Percentiles rank a stretch among this genome's conserved stretches.
These are phyloP conservation scores for Leptogaster cylindrica DNA, from an alignment of 2,888 invertebrate genomes.

Conservation along the genomic window DNA sequence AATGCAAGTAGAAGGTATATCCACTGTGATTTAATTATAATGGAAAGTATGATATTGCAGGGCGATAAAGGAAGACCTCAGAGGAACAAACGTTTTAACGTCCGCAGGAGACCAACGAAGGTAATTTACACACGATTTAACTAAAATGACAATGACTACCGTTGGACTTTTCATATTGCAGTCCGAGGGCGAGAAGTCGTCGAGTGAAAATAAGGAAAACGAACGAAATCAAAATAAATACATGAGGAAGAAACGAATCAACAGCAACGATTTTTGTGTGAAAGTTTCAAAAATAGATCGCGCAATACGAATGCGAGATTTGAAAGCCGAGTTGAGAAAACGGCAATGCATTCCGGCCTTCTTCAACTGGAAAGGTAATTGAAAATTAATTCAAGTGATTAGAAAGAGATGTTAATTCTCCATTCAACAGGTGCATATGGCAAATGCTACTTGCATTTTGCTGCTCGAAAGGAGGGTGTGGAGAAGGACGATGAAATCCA, in stretches of 20 bases:
- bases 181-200: conserved; percentile 60
- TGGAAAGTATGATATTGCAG: conserved; percentile 11
- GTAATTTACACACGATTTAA: conserved; percentile 47
- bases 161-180: conserved; percentile 44
- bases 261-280: conserved; percentile 57
- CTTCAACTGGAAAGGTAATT: conserved; percentile 74
- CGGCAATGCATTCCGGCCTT: conserved; percentile 78
- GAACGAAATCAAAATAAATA: conserved; percentile 8
- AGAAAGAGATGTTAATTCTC: conserved; percentile 46
- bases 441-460: conserved; percentile 77
- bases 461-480: conserved; percentile 67
- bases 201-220: conserved; percentile 55
- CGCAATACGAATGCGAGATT: conserved; percentile 73
- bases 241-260: conserved; percentile 20
- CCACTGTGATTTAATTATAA: not conserved
- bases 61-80: conserved; percentile 43
- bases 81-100: conserved; percentile 3
- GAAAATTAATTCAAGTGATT: not conserved
- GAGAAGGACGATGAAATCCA: conserved; percentile 59
- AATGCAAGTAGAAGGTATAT: conserved; percentile 50
- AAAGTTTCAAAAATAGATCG: conserved; percentile 76
- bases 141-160: not conserved
- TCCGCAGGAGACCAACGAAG: conserved; percentile 54
- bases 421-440: conserved; percentile 66
- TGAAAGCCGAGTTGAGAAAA: conserved; percentile 75